Evolutionary conservation across 2,113 vertebrate species (phyloP).

Genomic region (Pholis gunnellus): DNA sequence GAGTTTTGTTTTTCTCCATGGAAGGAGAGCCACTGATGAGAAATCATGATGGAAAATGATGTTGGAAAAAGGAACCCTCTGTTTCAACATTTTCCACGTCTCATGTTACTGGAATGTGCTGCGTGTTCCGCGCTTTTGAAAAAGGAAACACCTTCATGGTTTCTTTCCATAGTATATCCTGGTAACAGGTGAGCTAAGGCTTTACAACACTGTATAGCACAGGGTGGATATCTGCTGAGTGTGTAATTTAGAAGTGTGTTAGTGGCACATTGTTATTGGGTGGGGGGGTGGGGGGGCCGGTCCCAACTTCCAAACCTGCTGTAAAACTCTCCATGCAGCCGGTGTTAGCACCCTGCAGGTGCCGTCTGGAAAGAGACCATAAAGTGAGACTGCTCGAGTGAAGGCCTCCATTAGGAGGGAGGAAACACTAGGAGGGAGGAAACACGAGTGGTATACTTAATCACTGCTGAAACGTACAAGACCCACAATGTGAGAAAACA

Average conservation of each 20-base stretch:
- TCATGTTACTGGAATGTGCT: slow-evolving; percentile 54
- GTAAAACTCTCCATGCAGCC: slow-evolving; percentile 31
- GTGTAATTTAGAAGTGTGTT: slow-evolving; percentile 9
- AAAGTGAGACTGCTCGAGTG: slow-evolving; percentile 23
- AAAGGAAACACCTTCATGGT: neutral
- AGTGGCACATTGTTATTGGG: slow-evolving; percentile 11
- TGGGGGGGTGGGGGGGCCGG: neutral
- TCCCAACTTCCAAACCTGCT: neutral
- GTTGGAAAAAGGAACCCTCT: slow-evolving; percentile 21
- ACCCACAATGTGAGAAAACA: neutral
- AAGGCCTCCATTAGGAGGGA: slow-evolving; percentile 1
- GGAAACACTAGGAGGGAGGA: neutral
- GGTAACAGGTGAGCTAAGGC: slow-evolving; percentile 2
- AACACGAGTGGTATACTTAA: neutral
- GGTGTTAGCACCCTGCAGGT: neutral
- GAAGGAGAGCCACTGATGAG: slow-evolving; percentile 36
- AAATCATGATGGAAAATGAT: slow-evolving; percentile 41
- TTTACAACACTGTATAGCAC: slow-evolving; percentile 13
- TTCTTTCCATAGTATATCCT: neutral
- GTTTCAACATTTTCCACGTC: slow-evolving; percentile 41
- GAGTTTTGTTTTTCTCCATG: slow-evolving; percentile 25
- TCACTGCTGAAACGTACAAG: neutral
- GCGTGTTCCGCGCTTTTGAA: slow-evolving; percentile 6
- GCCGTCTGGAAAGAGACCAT: slow-evolving; percentile 21
- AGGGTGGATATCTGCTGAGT: slow-evolving; percentile 13